These are phyloP conservation scores for Drosophila murphyi DNA, from an alignment of 1,140 invertebrate species.

Conservation along the genomic window DNA sequence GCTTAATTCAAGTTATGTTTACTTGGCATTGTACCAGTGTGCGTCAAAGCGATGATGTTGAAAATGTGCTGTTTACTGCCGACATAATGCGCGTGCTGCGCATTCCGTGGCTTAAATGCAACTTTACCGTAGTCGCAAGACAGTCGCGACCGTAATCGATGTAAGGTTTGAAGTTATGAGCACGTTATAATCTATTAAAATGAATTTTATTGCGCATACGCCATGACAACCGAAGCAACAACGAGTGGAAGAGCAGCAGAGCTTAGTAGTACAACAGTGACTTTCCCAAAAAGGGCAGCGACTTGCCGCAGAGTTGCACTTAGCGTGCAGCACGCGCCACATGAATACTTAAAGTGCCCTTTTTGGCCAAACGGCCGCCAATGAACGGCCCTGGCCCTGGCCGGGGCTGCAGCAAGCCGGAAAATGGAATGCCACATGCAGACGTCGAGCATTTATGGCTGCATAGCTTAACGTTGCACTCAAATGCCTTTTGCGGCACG, in stretches of 20 bases:
- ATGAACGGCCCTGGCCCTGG: slow-evolving; percentile 19
- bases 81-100: slow-evolving; percentile 52
- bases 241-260: slow-evolving; percentile 14
- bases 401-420: not conserved
- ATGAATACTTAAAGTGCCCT: slow-evolving; percentile 67
- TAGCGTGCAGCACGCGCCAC: slow-evolving; percentile 63
- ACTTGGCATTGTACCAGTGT: slow-evolving; percentile 25
- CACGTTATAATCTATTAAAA: slow-evolving; percentile 76
- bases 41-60: slow-evolving; percentile 20
- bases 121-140: slow-evolving; percentile 42
- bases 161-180: slow-evolving; percentile 61
- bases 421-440: slow-evolving; percentile 1
- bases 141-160: slow-evolving; percentile 56
- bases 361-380: slow-evolving; percentile 16
- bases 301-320: slow-evolving; percentile 59
- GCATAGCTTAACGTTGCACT: slow-evolving; percentile 60
- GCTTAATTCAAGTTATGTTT: not conserved
- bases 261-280: slow-evolving; percentile 21
- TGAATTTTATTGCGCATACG: slow-evolving; percentile 77
- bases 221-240: slow-evolving; percentile 33
- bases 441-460: slow-evolving; percentile 41
- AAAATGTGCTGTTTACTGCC: slow-evolving; percentile 73
- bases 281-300: slow-evolving; percentile 6
- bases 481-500: slow-evolving; percentile 52
- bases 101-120: slow-evolving; percentile 61